A percentile compares a stretch with the other conserved stretches of the same genome.
Evolutionary conservation across 2,113 vertebrate species (phyloP).

Genomic region (Gavia stellata): DNA sequence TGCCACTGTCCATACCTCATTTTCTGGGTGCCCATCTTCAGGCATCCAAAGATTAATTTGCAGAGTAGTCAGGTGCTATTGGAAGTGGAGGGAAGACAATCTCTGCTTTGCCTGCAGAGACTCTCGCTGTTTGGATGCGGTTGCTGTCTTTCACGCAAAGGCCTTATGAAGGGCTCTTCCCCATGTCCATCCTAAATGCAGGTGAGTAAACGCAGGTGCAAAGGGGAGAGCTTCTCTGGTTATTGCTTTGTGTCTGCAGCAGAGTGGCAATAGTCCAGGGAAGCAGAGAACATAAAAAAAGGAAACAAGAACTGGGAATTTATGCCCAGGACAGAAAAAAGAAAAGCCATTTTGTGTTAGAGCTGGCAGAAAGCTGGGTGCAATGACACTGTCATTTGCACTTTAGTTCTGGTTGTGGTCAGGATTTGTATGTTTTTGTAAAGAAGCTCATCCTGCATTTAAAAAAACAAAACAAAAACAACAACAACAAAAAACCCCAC

Average conservation of each 20-base stretch:
- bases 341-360: background rate
- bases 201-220: background rate
- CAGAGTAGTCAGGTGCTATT: background rate
- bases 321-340: background rate
- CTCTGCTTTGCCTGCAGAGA: fast-evolving
- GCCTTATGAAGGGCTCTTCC: background rate
- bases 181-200: background rate
- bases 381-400: background rate
- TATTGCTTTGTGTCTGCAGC: background rate
- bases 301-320: background rate
- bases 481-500: no score
- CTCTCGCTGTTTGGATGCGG: background rate
- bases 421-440: background rate
- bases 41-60: background rate
- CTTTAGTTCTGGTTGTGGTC: background rate
- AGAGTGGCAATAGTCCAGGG: background rate
- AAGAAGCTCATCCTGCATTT: background rate
- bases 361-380: background rate
- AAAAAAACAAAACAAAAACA: background rate
- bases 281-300: background rate
- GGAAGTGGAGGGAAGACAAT: background rate
- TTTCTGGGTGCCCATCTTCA: background rate
- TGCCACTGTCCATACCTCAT: background rate
- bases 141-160: background rate
- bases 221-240: background rate